Conservation (phyloP, 2,113 vertebrate species). For the Strix aluco region DNA sequence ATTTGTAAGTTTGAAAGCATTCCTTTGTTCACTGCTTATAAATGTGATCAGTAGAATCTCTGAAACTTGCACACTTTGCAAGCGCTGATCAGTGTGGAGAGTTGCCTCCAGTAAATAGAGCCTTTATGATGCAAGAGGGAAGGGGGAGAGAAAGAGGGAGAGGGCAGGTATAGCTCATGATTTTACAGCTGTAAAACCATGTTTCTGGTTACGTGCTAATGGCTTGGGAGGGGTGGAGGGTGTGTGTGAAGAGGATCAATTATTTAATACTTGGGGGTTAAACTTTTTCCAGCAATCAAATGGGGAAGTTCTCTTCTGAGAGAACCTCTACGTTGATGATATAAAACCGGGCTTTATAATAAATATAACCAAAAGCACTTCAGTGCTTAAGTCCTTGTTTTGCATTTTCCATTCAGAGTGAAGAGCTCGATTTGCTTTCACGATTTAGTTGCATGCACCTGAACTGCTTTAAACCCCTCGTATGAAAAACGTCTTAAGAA, state of each 20-base stretch:
- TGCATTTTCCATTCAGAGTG: neutral
- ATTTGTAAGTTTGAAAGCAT: neutral
- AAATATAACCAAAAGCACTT: neutral
- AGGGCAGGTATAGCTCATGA: neutral
- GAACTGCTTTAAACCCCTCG: neutral
- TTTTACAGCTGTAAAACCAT: rapidly evolving
- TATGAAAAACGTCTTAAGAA: neutral
- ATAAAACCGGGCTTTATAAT: neutral
- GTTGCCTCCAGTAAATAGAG: neutral
- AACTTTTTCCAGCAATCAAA: neutral
- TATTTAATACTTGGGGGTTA: neutral
- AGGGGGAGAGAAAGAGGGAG: neutral
- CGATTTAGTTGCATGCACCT: neutral
- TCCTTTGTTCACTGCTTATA: neutral
- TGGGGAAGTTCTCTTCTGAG: neutral
- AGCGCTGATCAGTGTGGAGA: neutral
- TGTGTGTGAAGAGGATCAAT: neutral
- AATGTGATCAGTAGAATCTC: neutral
- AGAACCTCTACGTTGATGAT: neutral
- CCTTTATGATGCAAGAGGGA: neutral
- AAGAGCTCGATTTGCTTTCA: neutral
- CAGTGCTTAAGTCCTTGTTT: neutral
- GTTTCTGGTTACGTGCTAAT: neutral
- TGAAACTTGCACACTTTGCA: neutral
- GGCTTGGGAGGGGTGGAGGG: rapidly evolving